These are phyloP conservation scores for Apolygus lucorum DNA, from an alignment of 1,140 invertebrate species.

Conservation along the genomic window DNA sequence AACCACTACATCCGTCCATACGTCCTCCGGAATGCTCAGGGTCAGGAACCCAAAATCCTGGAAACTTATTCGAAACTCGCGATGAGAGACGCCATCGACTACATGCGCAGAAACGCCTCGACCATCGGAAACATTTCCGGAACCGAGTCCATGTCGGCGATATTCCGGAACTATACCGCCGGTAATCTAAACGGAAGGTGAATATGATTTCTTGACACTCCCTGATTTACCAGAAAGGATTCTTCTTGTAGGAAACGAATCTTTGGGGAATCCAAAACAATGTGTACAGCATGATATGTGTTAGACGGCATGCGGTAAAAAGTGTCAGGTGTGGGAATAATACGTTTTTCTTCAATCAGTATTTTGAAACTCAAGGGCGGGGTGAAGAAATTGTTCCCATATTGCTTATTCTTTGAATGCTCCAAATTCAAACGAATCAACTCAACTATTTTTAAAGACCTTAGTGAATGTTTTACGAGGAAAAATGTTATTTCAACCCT, in stretches of 20 bases:
- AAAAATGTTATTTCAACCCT: no score
- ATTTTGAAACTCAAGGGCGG: no score
- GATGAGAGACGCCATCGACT: conserved; percentile 86
- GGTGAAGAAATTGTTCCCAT: no score
- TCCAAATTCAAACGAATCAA: no score
- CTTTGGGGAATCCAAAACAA: no score
- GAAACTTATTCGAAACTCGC: conserved; percentile 89
- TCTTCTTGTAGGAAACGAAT: no score
- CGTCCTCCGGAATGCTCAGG: conserved; percentile 70
- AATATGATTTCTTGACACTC: conserved; percentile 35
- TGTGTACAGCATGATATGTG: not conserved
- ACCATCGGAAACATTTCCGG: conserved; percentile 72
- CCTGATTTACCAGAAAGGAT: no score
- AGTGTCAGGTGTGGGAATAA: no score
- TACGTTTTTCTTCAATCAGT: no score
- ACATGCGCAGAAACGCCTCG: conserved; percentile 74
- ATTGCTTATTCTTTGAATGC: no score
- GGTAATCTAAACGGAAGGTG: conserved; percentile 73
- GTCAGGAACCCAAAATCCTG: conserved; percentile 85
- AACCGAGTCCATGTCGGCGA: conserved; percentile 79
- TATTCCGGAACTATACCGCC: conserved; percentile 77
- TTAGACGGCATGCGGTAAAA: not conserved
- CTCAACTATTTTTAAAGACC: no score
- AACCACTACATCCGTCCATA: conserved; percentile 85
- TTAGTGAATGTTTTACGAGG: no score